phyloP scores from a whole-genome alignment of 2,113 vertebrate genomes.

The Sorex fumeus region DNA sequence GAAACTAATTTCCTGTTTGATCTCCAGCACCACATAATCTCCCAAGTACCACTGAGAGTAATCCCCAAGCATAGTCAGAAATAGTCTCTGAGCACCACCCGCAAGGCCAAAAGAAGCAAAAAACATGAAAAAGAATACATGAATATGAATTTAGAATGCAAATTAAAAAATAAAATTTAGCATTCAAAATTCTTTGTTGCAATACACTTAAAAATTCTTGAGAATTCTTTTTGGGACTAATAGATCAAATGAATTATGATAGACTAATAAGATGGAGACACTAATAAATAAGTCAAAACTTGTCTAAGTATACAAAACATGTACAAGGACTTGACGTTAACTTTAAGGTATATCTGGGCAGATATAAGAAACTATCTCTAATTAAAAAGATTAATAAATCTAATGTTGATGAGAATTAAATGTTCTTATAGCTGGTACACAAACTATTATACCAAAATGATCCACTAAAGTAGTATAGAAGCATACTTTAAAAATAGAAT shows the following conservation, averaged over 20 bases:
- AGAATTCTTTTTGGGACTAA: neutral
- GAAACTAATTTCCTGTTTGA: too few species aligned
- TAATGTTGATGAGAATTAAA: conserved; percentile 52
- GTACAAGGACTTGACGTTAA: neutral
- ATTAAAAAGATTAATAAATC: conserved; percentile 24
- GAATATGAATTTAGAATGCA: neutral
- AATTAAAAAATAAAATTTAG: neutral
- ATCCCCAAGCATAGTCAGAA: too few species aligned
- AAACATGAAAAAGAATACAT: neutral
- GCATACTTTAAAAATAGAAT: conserved; percentile 3
- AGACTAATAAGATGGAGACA: neutral
- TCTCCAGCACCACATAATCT: too few species aligned
- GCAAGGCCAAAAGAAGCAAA: too few species aligned
- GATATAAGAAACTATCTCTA: neutral
- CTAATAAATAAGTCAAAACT: neutral
- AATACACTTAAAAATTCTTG: neutral
- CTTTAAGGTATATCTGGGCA: neutral
- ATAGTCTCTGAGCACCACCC: too few species aligned
- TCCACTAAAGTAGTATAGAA: conserved; percentile 42
- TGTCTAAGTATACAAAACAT: neutral
- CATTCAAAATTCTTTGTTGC: neutral
- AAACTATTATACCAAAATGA: neutral
- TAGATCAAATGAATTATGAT: neutral
- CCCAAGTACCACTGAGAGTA: too few species aligned
- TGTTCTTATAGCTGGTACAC: neutral